Evolutionary conservation across 2,888 invertebrate genomes (phyloP).

Genomic region (Strigamia crassipes): DNA sequence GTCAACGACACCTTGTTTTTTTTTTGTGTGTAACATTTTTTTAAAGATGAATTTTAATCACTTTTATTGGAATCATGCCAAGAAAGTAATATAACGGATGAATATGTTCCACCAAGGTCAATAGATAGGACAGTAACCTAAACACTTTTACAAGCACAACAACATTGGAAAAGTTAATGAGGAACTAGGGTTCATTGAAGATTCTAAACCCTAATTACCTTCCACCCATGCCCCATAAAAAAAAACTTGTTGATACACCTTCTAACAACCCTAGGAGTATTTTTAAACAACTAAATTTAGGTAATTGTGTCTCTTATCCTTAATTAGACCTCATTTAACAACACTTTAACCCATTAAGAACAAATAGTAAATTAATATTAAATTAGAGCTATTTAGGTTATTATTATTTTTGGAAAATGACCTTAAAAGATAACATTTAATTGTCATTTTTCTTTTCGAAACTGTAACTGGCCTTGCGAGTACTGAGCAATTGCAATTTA

Average conservation of each 20-base stretch:
- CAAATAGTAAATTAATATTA: not conserved
- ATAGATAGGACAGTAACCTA: not conserved
- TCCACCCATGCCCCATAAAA: not conserved
- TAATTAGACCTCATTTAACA: not conserved
- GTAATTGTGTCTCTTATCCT: not conserved
- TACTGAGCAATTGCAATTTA: not conserved
- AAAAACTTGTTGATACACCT: not conserved
- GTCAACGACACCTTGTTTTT: slow-evolving; percentile 16
- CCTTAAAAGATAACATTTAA: not conserved
- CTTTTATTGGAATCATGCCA: slow-evolving; percentile 6
- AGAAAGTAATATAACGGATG: slow-evolving; percentile 4
- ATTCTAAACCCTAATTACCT: not conserved
- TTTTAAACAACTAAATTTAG: not conserved
- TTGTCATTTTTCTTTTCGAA: not conserved
- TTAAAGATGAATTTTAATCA: not conserved
- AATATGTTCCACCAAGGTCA: not conserved
- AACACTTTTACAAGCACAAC: not conserved
- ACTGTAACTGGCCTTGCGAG: not conserved
- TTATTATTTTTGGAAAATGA: not conserved
- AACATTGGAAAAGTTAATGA: slow-evolving; percentile 14
- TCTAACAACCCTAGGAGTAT: not conserved
- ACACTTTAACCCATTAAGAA: not conserved
- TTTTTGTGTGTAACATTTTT: not conserved
- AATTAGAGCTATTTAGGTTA: not conserved
- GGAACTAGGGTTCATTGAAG: slow-evolving; percentile 13